Base-by-base conservation (phyloP, 2,113 vertebrate species). In the Osmerus mordax region DNA sequence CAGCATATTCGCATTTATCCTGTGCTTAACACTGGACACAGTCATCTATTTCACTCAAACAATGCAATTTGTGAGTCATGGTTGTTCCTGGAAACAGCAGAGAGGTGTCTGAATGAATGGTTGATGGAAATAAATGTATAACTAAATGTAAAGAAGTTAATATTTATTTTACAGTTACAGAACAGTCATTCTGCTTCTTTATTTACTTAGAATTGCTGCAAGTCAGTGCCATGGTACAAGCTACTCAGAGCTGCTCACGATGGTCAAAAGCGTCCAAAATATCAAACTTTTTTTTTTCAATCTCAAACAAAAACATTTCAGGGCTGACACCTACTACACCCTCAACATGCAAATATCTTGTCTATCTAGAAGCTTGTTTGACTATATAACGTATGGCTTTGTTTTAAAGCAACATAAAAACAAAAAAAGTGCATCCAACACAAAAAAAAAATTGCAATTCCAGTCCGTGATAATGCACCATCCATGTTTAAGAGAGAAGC, bases 161-260 rank as follows among this genome's bases (percentile, higher is more conserved):
- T 92, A 85, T 92, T 92, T 91, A 88, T 90, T 91, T 93, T 93
- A 91, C 89, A 92, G 88, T 88, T 90, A 92, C 89, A 91, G 88
- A 91, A 90, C 83, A 89, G 87, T 88, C 82, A 90, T 88, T 87
- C 86, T 88, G 89, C 86, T 90, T 90, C 84, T 86, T 85, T 90
- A 84, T 90, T 90, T 85, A 87, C 86, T 90, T 86, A 80, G 86
- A 89, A 86, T 87, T 85, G 84, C 86, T 91, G 88, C 82, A 87
- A 87, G 84, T 92, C 90, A 92, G 91, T 92, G 92, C 92, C 91
- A 86, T 87, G 87, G 84, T 89, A 89, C 89, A 90, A 91, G 87
- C 88, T 87, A 90, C 88, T 91, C 83, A 77, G 86, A 87, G 83
- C 73, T 75, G 85, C 85, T 90, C 78, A 83, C 81, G 82, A 78